A percentile compares a stretch with the other conserved stretches of the same genome.
phyloP scores from a whole-genome alignment of 2,888 invertebrate genomes.

The Chloromyia formosa region DNA sequence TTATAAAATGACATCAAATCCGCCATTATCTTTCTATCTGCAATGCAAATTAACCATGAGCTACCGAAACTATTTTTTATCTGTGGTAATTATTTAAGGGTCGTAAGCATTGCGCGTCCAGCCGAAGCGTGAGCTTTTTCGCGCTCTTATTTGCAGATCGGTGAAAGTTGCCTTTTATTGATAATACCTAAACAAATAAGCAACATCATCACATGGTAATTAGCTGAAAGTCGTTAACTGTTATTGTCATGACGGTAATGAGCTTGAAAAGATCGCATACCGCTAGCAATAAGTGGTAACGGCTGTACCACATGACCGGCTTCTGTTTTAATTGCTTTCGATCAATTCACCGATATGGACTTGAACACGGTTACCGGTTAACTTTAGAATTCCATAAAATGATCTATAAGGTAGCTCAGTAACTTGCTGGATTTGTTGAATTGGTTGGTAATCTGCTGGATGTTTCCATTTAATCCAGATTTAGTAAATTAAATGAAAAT shows the following conservation, averaged over 20 bases:
- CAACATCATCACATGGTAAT: constrained; percentile 17
- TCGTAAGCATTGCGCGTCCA: constrained; percentile 7
- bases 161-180: constrained; percentile 34
- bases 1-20: too few relatives aligned
- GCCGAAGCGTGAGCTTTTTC: background rate
- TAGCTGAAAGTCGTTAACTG: constrained; percentile 17
- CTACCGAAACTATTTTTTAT: background rate
- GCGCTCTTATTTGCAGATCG: background rate
- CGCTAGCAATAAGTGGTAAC: background rate
- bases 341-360: background rate
- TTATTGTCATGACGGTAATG: constrained; percentile 6
- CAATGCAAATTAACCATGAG: constrained; percentile 15
- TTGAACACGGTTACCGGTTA: constrained; percentile 2
- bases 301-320: background rate
- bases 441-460: background rate
- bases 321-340: constrained; percentile 13
- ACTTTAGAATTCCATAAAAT: background rate
- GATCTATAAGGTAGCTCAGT: background rate
- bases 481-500: constrained; percentile 3
- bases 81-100: constrained; percentile 16
- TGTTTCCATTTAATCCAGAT: background rate
- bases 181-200: background rate
- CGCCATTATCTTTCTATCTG: background rate
- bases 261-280: constrained; percentile 25
- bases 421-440: background rate